Conservation (phyloP, 2,113 vertebrate species). For the Dipodomys stephensi region DNA sequence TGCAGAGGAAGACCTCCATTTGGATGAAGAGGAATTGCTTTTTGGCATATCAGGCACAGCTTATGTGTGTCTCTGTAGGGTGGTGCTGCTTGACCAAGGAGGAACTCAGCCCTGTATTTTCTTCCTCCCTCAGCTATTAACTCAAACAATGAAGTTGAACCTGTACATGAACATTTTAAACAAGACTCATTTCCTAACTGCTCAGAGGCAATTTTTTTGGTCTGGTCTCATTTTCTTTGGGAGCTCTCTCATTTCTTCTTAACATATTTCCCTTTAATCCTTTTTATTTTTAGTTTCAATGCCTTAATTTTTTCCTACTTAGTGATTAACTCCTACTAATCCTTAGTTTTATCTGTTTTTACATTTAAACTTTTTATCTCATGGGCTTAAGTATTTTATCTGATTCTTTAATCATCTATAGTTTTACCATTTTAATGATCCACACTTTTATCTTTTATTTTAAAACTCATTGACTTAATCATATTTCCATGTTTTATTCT, state of each 20-base stretch:
- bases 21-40: not conserved
- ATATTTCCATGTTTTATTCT: constrained; percentile 66
- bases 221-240: constrained; percentile 44
- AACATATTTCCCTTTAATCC: constrained; percentile 55
- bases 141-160: not conserved
- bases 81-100: not conserved
- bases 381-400: constrained; percentile 59
- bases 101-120: not conserved
- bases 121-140: not conserved
- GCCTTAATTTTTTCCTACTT: constrained; percentile 68
- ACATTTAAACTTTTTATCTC: constrained; percentile 72
- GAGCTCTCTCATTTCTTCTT: constrained; percentile 49
- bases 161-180: not conserved
- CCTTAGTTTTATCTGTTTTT: constrained; percentile 70
- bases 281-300: constrained; percentile 75
- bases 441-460: constrained; percentile 67
- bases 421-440: constrained; percentile 72
- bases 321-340: constrained; percentile 72
- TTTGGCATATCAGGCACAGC: not conserved
- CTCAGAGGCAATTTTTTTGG: not conserved
- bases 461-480: constrained; percentile 65
- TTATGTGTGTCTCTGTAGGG: not conserved
- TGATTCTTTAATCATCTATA: constrained; percentile 67
- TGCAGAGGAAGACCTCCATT: not conserved
- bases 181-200: constrained; percentile 28